Percentiles rank a stretch among this genome's conserved stretches.
These are phyloP conservation scores for Acanthaster planci DNA, from an alignment of 35 echinoderm and acorn worm genomes.

Conservation along the genomic window DNA sequence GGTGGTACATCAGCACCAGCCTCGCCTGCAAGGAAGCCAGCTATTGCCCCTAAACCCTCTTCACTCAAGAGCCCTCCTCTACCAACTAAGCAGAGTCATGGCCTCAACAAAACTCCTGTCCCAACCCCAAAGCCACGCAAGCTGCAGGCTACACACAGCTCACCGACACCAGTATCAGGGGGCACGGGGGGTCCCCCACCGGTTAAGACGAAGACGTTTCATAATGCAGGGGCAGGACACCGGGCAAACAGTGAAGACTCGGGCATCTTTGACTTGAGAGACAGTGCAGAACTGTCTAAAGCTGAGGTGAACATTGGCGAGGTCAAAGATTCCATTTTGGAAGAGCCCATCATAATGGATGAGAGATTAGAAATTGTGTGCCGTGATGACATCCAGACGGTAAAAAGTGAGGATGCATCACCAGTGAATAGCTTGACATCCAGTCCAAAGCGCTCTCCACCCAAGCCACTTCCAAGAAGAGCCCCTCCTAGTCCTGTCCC, in stretches of 20 bases:
- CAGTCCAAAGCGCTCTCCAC: not conserved
- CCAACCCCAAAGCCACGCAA: slow-evolving; percentile 13
- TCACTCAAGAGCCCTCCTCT: not conserved
- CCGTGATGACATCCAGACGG: not conserved
- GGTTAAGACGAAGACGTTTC: not conserved
- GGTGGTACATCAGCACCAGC: slow-evolving; percentile 15
- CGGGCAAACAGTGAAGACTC: not conserved
- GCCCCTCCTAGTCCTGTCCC: slow-evolving; percentile 7
- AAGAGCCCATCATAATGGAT: not conserved
- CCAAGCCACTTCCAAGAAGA: slow-evolving; percentile 1
- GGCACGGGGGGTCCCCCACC: not conserved
- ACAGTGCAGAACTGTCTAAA: not conserved
- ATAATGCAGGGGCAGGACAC: not conserved
- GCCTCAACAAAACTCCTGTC: not conserved
- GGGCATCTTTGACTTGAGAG: slow-evolving; percentile 6
- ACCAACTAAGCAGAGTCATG: not conserved
- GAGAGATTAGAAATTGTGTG: not conserved
- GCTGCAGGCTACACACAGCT: not conserved
- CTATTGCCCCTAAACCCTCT: slow-evolving; percentile 32
- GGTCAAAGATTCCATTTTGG: not conserved
- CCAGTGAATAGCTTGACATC: not conserved
- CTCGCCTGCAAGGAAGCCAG: slow-evolving; percentile 16
- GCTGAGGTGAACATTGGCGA: not conserved
- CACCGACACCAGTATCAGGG: not conserved
- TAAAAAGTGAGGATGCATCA: not conserved